Evolutionary conservation across 2,113 vertebrate species (phyloP), one percentile per base, ranked within the genome.

Genomic region (Hipposideros armiger): DNA sequence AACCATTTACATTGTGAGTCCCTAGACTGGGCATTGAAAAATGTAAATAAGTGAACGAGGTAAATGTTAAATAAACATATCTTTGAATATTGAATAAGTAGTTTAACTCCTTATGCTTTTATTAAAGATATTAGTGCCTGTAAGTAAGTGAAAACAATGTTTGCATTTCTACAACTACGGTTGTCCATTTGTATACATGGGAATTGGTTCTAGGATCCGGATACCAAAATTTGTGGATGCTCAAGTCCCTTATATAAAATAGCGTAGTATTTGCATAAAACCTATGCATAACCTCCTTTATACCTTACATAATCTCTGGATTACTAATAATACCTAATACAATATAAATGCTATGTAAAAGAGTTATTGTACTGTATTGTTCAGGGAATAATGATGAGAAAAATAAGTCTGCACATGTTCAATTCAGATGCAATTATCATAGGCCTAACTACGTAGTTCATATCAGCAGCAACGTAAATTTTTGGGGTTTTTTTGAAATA

Each of bases 131-230:
- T 77, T 70, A 73, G 50, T 73, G 15, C 1, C 30, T 89, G 17
- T 30, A 84, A 56, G 15, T 70, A 76, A 92, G 11, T 92, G 30
- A 83, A 82, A 89, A 73, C 22, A 91, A 87, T 81, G 4, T 64
- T 62, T 56, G 30, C 2, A 14, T 95, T 93, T 69, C 56, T 14
- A 26, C n/a, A 76, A 30, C 28, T 83, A 47, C 11, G 64, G 10
- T 14, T 60, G 16, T 32, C 3, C 17, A 40, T 45, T 40, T 62
- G 28, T 82, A 82, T 62, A 40, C 58, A 82, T 45, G 5, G 40
- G 16, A 62, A 82, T 62, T 82, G 80, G 26, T 42, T 81, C 54
- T 15, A 56, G 32, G 32, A 56, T 36, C 22, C 52, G 22, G 58
- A 26, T 24, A 60, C 19, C 58, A 60, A 60, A 60, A 60, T 26